Base-by-base conservation (phyloP, 2,888 invertebrate genomes). In the Pseudococcus longispinus region DNA sequence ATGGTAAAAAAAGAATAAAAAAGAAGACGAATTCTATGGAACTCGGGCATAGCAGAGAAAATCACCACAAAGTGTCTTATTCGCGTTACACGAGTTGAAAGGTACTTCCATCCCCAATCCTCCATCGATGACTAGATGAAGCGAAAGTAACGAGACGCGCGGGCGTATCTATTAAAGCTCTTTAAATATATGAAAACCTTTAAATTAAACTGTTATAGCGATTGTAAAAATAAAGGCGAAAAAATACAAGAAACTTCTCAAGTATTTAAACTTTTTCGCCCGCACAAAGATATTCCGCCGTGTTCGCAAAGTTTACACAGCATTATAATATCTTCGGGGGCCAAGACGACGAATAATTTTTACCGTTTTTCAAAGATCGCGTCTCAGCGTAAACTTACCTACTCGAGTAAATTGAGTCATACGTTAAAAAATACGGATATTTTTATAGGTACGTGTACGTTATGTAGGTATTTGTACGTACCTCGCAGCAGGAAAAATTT, bases 161-260 rank as follows among this genome's bases (percentile, higher is more conserved):
- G 60, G 23, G 65, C 51, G 65, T 18, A 83, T 46, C 32, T 65
- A 65, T 26, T 26, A 29, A 18, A 51, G n/a, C 51, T 51, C 51
- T 51, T 32, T 60, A 42, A 84, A 84, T 32, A 26, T 26, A 65
- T 65, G 26, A 65, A 65, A 65, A 26, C 65, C 26, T 65, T 65
- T 65, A 65, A 65, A 65, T 65, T 65, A 65, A 65, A 65, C 65
- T 23, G 65, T 65, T 65, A 26, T 13, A 65, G 26, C 65, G 65
- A 65, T 65, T 65, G 51, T 65, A 26, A 65, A 65, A 51, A 51
- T 51, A 51, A 51, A 18, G 51, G 1, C 5, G 37, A 37, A 37
- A 37, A 37, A 37, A 4, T 4, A 37, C 0, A 51, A 51, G 1
- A 51, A 51, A n/a, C 3, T 51, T n/a, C n/a, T 51, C 65, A 9